Evolutionary conservation across 2,797 vertebrate genomes (phyloP).

Genomic region (Pipistrellus nathusii): DNA sequence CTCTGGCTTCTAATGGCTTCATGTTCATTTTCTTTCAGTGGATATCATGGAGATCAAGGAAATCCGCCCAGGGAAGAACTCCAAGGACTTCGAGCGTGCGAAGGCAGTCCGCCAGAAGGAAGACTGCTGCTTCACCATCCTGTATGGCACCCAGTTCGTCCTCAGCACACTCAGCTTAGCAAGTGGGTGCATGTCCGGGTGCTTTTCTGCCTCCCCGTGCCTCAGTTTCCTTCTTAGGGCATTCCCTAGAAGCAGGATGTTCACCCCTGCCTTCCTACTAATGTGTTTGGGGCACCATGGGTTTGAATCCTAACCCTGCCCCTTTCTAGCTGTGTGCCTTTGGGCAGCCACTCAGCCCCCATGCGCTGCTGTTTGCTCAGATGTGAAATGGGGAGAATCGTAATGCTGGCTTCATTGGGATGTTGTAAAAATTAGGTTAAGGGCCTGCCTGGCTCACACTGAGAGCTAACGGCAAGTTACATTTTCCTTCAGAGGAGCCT

Average conservation of each 20-base stretch:
- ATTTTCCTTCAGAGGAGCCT: neutral
- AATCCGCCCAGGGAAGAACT: conserved; percentile 94
- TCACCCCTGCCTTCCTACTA: rapidly evolving
- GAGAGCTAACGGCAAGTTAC: neutral
- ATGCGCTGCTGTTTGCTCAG: neutral
- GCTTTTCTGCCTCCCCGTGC: neutral
- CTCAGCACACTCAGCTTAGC: conserved; percentile 96
- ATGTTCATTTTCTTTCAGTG: conserved; percentile 89
- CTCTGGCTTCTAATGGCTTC: conserved; percentile 55
- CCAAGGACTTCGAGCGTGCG: conserved; percentile 97
- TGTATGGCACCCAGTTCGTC: conserved; percentile 96
- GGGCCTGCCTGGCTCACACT: neutral
- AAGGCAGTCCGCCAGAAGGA: conserved; percentile 88
- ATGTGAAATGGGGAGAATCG: neutral
- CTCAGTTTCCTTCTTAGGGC: neutral
- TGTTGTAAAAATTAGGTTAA: neutral
- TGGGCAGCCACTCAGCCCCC: neutral
- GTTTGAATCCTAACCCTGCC: neutral
- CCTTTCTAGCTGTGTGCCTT: neutral
- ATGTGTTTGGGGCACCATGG: rapidly evolving
- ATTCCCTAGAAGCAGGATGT: neutral
- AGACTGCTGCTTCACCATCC: conserved; percentile 94
- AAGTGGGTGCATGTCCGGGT: conserved; percentile 86
- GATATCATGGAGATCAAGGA: conserved; percentile 97
- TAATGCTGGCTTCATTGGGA: rapidly evolving